A percentile compares a stretch with the other conserved stretches of the same genome.
Evolutionary conservation across 2,113 vertebrate genomes (phyloP).

Genomic region (Oncorhynchus kisutch): DNA sequence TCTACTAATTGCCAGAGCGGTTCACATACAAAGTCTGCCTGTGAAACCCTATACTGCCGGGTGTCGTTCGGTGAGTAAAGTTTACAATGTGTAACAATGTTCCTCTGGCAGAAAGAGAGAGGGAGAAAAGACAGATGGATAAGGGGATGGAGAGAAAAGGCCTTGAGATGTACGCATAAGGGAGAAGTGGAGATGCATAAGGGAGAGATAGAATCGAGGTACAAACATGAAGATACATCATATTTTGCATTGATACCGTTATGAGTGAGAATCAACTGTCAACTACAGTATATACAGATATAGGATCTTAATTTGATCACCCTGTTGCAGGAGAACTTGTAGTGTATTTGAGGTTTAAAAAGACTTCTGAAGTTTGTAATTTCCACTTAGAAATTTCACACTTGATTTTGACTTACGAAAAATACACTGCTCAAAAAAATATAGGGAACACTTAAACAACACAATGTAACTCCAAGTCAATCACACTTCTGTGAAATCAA

Average conservation of each 20-base stretch:
- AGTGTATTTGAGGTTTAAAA: no score
- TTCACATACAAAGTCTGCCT: constrained; percentile 72
- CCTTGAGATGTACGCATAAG: not conserved
- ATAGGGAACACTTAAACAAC: no score
- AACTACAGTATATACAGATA: no score
- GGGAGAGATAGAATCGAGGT: not conserved
- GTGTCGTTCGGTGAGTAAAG: constrained; percentile 61
- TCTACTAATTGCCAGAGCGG: constrained; percentile 71
- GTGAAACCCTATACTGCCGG: constrained; percentile 65
- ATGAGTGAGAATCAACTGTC: not conserved
- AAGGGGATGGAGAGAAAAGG: not conserved
- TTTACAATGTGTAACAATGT: constrained; percentile 69
- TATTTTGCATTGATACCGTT: not conserved
- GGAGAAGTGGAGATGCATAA: not conserved
- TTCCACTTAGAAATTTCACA: no score
- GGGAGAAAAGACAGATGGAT: constrained; percentile 22
- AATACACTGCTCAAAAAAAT: no score
- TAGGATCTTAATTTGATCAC: no score
- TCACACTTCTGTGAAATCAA: no score
- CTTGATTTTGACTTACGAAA: no score
- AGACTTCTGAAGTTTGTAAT: no score
- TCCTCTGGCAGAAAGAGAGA: constrained; percentile 36
- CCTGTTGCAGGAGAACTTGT: no score
- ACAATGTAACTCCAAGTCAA: no score
- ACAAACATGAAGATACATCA: not conserved